A percentile compares a stretch with the other conserved stretches of the same genome.
Evolutionary conservation across 1,140 invertebrate genomes (phyloP).

Genomic region (Caenorhabditis tropicalis): DNA sequence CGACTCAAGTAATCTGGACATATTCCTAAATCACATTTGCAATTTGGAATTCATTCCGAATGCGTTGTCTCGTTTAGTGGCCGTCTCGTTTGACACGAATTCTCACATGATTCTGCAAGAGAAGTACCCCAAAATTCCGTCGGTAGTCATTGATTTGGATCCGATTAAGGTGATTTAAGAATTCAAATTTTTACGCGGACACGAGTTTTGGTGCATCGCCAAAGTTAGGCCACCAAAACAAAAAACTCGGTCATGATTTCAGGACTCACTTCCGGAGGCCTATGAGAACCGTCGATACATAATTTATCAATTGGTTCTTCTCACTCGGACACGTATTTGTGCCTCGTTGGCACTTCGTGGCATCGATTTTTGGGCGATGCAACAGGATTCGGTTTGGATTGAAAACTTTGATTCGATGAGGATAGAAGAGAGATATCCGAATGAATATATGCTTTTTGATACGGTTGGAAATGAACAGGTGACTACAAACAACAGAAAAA

Average conservation of each 20-base stretch:
- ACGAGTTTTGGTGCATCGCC: no score
- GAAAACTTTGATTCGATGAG: slow-evolving; percentile 22
- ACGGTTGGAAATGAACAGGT: slow-evolving; percentile 50
- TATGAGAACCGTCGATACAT: slow-evolving; percentile 38
- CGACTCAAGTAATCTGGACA: slow-evolving; percentile 26
- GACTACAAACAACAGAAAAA: not conserved
- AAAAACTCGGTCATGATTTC: not conserved
- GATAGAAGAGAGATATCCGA: slow-evolving; percentile 17
- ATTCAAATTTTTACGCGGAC: not conserved
- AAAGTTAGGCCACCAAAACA: no score
- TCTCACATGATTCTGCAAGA: slow-evolving; percentile 18
- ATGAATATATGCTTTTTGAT: slow-evolving; percentile 40
- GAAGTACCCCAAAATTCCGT: slow-evolving; percentile 28
- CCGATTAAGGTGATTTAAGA: slow-evolving; percentile 25
- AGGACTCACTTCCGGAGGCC: not conserved
- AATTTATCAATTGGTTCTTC: slow-evolving; percentile 37
- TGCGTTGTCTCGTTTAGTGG: not conserved
- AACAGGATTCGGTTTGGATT: slow-evolving; percentile 47
- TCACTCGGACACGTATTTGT: not conserved
- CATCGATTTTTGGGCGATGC: slow-evolving; percentile 48
- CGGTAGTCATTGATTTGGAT: slow-evolving; percentile 26
- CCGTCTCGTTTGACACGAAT: slow-evolving; percentile 23
- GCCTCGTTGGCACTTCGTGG: slow-evolving; percentile 30
- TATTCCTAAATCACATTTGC: slow-evolving; percentile 31
- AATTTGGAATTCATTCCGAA: slow-evolving; percentile 31